Evolutionary conservation across 1,140 invertebrate species (phyloP), one percentile per base, ranked within the genome.

Genomic region (Philotrypesis tridentata): DNA sequence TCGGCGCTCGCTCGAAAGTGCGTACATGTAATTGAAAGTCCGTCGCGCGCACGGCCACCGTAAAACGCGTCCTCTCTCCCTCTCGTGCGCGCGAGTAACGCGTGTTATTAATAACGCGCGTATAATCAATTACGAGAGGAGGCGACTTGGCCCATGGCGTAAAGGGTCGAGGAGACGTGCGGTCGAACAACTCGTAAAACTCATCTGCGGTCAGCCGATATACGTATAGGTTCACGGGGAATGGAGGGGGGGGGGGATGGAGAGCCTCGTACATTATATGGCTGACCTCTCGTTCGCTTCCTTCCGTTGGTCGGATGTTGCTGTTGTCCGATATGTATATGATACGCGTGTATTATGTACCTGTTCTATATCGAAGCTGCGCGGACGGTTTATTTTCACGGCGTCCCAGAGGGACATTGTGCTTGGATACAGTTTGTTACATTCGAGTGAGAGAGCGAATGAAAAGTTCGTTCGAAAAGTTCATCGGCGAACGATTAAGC

Each of bases 181-280:
- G 14, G 11, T 21, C 55, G 78, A 27, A 29, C 78, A 87, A 88
- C 88, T 90, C 89, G 86, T 90, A 90, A 90, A 90, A 90, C 87
- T 89, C 89, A 90, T 90, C 89, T 89, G 89, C 84, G 89, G 87
- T 89, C 88, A 88, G 87, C 85, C 87, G 43, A 67, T 63, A n/a
- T 23, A 31, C 21, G 68, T 71, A 37, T 71, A 71, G 29, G 67
- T 65, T 27, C 63, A 55, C 5, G 79, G 72, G 70, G 80, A 74
- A 55, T n/a, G n/a, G n/a, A n/a, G n/a, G n/a, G n/a, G n/a, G n/a
- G n/a, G n/a, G n/a, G n/a, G n/a, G n/a, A n/a, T n/a, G 48, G 21
- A 55, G 48, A n/a, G 48, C 4, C 48, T 55, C 3, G 17, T 17
- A 55, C 48, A 55, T 55, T n/a, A 55, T 17, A n/a, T 5, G 48